These are phyloP conservation scores for Mionectes macconnelli DNA, from an alignment of 2,113 vertebrate species.

Conservation along the genomic window DNA sequence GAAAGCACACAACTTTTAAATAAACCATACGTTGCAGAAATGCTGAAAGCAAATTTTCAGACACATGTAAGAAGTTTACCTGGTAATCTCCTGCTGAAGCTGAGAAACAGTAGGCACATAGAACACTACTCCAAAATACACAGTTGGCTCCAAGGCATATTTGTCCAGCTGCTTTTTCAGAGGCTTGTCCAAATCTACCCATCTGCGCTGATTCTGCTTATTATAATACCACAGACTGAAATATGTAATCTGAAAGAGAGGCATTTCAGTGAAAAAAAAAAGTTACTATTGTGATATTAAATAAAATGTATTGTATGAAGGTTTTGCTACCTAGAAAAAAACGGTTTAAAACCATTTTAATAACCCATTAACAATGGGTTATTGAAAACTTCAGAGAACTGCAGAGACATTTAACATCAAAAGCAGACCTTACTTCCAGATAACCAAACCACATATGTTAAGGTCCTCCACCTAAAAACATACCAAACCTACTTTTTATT, in stretches of 20 bases:
- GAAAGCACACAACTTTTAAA: neutral
- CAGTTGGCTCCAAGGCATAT: slow-evolving; percentile 90
- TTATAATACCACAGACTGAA: slow-evolving; percentile 99
- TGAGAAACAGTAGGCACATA: slow-evolving; percentile 90
- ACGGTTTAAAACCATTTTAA: neutral
- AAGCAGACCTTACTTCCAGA: neutral
- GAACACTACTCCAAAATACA: slow-evolving; percentile 96
- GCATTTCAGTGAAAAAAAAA: neutral
- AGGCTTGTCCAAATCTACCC: slow-evolving; percentile 96
- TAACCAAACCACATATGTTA: neutral
- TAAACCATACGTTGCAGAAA: neutral
- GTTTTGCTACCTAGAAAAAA: neutral
- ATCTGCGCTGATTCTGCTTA: slow-evolving; percentile 96
- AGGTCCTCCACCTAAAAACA: neutral
- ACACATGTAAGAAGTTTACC: slow-evolving; percentile 70
- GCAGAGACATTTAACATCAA: neutral
- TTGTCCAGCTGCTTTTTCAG: slow-evolving; percentile 98
- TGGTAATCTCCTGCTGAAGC: slow-evolving; percentile 96
- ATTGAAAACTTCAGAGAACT: neutral
- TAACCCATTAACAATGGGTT: too few species aligned
- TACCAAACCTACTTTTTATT: neutral
- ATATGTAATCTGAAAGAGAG: slow-evolving; percentile 85
- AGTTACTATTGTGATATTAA: neutral
- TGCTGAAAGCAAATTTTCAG: neutral
- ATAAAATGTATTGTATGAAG: neutral